Base-by-base conservation (phyloP, 1,140 invertebrate species). In the Drosophila sucinea region DNA sequence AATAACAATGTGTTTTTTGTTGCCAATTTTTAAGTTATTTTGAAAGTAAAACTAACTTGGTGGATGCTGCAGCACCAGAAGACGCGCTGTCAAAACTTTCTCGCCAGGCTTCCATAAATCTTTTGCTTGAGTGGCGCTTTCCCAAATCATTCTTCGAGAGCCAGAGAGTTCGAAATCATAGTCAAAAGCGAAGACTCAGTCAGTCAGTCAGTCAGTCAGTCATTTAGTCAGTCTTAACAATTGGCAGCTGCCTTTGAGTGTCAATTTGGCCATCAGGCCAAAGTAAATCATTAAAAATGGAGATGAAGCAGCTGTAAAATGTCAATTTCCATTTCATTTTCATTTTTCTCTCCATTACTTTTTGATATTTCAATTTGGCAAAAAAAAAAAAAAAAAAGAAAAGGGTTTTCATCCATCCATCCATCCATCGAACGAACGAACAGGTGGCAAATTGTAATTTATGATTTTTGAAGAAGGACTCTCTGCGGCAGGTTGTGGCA, bases 361-460 rank as follows among this genome's bases (percentile, higher is more conserved):
- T 68, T 41, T 77, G 77, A 84, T 81, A 84, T 84, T 84, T 84
- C 81, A 84, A 84, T 84, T 84, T 84, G 73, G 65, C 29, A 60
- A 51, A 6, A 51, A 44, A 54, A 60, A 67, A 58, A 58, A 62
- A 32, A 60, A 23, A 61, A 27, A 6, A 30, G 33, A 35, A 17
- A 27, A 56, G 35, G 10, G 10, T 38, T 38, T 11, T 8, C 33
- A 35, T 35, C 10, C 33, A 35, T 8, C 33, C 7, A 35, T 35
- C 11, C 17, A 17, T 17, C 17, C 17, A 17, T 17, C 17, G 17
- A 17, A 10, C 35, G 0, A 23, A 7, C 44, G 40, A 73, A 64
- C 79, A 79, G 83, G 83, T 79, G 83, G 56, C 79, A 82, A 86
- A 87, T 79, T 70, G 29, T 77, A 76, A 86, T 86, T 86, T 87